Evolutionary conservation across 2,797 vertebrate genomes (phyloP), one percentile per base, ranked within the genome.

Genomic region (Neosalanx taihuensis): DNA sequence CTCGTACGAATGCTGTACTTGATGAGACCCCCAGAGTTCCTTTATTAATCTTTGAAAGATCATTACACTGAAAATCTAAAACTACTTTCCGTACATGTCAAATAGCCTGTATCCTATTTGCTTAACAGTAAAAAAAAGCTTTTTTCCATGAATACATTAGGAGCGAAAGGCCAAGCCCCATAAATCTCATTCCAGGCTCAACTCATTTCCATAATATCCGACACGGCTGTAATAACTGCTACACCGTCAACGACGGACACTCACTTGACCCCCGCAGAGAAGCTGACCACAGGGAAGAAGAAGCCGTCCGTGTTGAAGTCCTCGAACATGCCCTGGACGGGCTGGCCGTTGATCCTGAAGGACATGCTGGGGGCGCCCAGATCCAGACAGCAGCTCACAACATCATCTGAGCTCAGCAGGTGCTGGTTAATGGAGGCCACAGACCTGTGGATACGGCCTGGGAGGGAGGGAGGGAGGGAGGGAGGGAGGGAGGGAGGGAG

Each of bases 291-390:
- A 0, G 98, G 98, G 83, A 96, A 99, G 93, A 99, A 98, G 86
- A 98, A 96, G 1, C 96, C 95, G 3, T 98, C 95, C 0, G 88
- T 96, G 88, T 94, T 97, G 89, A 99, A 99, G 89, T 98, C 97
- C 89, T 99, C 98, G 75, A 99, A 99, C 98, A 99, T 99, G 84
- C 98, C 98, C 89, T 99, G 97, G 57, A 99, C 98, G 0, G 98
- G 98, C 83, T 99, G 97, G 20, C 98, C 98, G 5, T 98, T 99
- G 91, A 99, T 99, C 84, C 97, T 95, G 90, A 98, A 99, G 74
- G 97, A 99, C 93, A 99, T 98, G 88, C 96, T 98, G 72, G 96
- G 95, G n/a, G 95, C 94, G 0, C 97, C 96, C 33, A 99, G 89
- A 89, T 99, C 97, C 84, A 99, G 92, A 87, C 96, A 99, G 89